Evolutionary conservation across 2,113 vertebrate genomes (phyloP), one percentile per base, ranked within the genome.

Genomic region (Cryptomyrus ogoouensis): DNA sequence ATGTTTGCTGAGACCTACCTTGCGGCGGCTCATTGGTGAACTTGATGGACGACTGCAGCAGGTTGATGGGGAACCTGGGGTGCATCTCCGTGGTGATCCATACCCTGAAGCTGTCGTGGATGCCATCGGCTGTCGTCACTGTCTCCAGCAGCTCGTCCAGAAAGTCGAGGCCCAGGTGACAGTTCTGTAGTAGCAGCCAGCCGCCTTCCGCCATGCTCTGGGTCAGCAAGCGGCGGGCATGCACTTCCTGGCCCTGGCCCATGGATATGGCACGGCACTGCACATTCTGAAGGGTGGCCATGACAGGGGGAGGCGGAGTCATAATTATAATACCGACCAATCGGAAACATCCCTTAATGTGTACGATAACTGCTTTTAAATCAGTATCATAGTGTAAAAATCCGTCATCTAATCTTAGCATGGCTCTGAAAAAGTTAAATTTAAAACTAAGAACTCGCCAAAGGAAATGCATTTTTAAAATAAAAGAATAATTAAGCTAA

Each of bases 171-270:
- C 97, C 97, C 91, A 97, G 96, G 92, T 97, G 97, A 66, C 97
- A 97, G 93, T 97, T 97, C 94, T 97, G 97, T 88, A 97, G 95
- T 10, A 97, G 96, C 17, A 97, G 94, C 97, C 97, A 97, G 74
- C 97, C 97, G 44, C 97, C 97, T 9, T 97, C 96, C 47, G 94
- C 93, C 95, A 97, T 96, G 86, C 96, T 96, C 77, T 94, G 95
- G 90, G 93, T 95, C 91, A 97, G 90, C 53, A 97, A 94, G 84
- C 95, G 94, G 46, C 96, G 96, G 90, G 97, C 97, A 39, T 97
- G 96, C 15, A 96, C 91, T 91, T 97, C 97, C 92, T 97, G 97
- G 19, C 97, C 97, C 91, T 97, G 97, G 4, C 97, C 97, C 97
- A 97, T 97, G 88, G 97, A 97, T 87, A 97, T 96, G 80, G 96